phyloP scores from a whole-genome alignment of 2,797 vertebrate genomes.

The Pterois miles region DNA sequence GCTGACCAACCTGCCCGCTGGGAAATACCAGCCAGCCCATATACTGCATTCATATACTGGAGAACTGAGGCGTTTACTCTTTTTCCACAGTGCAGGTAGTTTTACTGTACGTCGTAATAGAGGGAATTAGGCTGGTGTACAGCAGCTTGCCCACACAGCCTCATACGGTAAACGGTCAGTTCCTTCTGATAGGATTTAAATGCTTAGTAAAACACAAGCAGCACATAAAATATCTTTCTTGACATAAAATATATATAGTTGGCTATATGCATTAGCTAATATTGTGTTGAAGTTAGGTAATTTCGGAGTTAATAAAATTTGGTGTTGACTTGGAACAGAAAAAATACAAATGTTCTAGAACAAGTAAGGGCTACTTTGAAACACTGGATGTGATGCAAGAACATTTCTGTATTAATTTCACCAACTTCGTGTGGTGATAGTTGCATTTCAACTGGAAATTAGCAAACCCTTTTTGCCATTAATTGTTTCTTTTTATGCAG shows the following conservation, averaged over 20 bases:
- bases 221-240: background rate
- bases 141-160: slow-evolving; percentile 10
- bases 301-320: background rate
- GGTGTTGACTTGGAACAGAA: background rate
- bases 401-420: background rate
- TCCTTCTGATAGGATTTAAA: background rate
- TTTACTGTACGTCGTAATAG: slow-evolving; percentile 58
- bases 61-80: slow-evolving; percentile 47
- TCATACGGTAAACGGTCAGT: background rate
- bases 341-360: background rate
- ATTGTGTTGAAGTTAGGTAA: background rate
- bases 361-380: background rate
- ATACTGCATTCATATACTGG: slow-evolving; percentile 65
- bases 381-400: background rate
- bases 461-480: background rate
- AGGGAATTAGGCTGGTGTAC: slow-evolving; percentile 40
- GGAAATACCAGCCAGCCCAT: slow-evolving; percentile 70
- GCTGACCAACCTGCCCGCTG: slow-evolving; percentile 70
- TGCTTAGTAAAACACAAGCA: background rate
- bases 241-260: background rate
- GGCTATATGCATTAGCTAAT: background rate
- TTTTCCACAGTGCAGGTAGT: slow-evolving; percentile 47
- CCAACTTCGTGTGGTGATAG: background rate
- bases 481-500: too few species aligned
- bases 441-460: background rate